Conservation (phyloP, 2,888 invertebrate genomes). For the Hirtodrosophila alboralis region DNA sequence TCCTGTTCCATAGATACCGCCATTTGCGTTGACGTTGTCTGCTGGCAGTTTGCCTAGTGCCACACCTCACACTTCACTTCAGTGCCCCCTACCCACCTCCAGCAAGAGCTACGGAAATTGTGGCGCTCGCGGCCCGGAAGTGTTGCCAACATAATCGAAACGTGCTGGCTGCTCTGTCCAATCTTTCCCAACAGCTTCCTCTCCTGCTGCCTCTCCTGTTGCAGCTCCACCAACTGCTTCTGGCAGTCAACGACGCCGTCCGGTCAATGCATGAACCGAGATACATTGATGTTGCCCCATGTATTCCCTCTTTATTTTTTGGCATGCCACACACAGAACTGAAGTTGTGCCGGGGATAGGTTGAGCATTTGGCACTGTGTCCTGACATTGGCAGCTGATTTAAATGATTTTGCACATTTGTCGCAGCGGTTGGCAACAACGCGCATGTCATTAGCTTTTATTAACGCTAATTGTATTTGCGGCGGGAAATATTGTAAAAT, state of each 20-base stretch:
- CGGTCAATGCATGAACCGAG: conserved; percentile 41
- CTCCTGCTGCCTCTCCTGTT: neutral
- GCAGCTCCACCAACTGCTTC: conserved; percentile 24
- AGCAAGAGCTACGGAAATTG: conserved; percentile 61
- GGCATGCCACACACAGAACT: conserved; percentile 22
- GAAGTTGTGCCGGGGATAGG: neutral
- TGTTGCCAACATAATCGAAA: conserved; percentile 77
- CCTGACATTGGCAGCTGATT: conserved; percentile 51
- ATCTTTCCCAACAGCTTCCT: conserved; percentile 15
- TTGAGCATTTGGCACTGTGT: conserved; percentile 10
- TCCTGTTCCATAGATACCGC: conserved; percentile 31
- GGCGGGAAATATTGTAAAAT: conserved; percentile 7
- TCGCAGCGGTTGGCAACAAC: conserved; percentile 40
- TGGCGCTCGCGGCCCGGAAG: conserved; percentile 75
- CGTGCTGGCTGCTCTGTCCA: conserved; percentile 46
- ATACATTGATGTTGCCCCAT: conserved; percentile 7
- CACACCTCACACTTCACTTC: conserved; percentile 1
- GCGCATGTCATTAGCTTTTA: conserved; percentile 52
- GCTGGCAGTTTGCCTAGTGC: conserved; percentile 67
- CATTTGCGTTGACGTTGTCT: conserved; percentile 31
- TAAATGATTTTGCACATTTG: conserved; percentile 64
- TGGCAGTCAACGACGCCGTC: conserved; percentile 56
- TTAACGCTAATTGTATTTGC: conserved; percentile 58
- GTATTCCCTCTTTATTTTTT: conserved; percentile 24
- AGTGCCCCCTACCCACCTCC: neutral